These are phyloP conservation scores for Drosophila sulfurigaster DNA, from an alignment of 1,140 invertebrate species.

Conservation along the genomic window DNA sequence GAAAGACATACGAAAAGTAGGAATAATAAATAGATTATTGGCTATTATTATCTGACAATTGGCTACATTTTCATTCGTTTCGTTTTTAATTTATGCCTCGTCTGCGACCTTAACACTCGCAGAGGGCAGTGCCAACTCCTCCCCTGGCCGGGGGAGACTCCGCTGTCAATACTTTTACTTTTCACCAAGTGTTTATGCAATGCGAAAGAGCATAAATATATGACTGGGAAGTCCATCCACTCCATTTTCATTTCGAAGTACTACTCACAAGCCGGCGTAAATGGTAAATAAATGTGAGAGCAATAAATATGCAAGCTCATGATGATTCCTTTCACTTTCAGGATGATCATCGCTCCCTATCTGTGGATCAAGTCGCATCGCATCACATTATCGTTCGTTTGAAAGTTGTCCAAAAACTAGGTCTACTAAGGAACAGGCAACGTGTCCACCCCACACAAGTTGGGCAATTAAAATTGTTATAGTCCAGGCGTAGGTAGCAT, in stretches of 20 bases:
- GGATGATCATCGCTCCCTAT: slow-evolving; percentile 59
- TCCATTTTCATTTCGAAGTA: slow-evolving; percentile 41
- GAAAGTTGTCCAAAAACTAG: slow-evolving; percentile 51
- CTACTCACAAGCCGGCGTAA: slow-evolving; percentile 34
- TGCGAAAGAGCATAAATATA: slow-evolving; percentile 20
- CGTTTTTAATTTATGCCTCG: slow-evolving; percentile 1
- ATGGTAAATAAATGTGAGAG: slow-evolving; percentile 60
- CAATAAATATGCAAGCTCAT: slow-evolving; percentile 76
- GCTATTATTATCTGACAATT: neutral
- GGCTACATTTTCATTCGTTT: neutral
- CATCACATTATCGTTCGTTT: neutral
- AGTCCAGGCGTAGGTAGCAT: slow-evolving; percentile 25
- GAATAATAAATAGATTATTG: neutral
- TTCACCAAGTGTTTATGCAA: slow-evolving; percentile 68
- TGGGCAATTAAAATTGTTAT: slow-evolving; percentile 65
- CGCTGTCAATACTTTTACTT: slow-evolving; percentile 69
- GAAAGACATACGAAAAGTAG: neutral
- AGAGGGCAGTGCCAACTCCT: slow-evolving; percentile 16
- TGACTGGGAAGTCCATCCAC: slow-evolving; percentile 55
- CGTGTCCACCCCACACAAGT: slow-evolving; percentile 11
- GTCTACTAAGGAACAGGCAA: slow-evolving; percentile 44
- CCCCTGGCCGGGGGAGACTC: neutral
- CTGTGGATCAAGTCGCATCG: slow-evolving; percentile 24
- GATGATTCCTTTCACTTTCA: slow-evolving; percentile 75
- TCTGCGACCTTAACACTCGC: slow-evolving; percentile 20